Percentiles rank a stretch among this genome's conserved stretches.
Conservation (phyloP, 2,888 invertebrate genomes). For the Eutolmus rufibarbis region DNA sequence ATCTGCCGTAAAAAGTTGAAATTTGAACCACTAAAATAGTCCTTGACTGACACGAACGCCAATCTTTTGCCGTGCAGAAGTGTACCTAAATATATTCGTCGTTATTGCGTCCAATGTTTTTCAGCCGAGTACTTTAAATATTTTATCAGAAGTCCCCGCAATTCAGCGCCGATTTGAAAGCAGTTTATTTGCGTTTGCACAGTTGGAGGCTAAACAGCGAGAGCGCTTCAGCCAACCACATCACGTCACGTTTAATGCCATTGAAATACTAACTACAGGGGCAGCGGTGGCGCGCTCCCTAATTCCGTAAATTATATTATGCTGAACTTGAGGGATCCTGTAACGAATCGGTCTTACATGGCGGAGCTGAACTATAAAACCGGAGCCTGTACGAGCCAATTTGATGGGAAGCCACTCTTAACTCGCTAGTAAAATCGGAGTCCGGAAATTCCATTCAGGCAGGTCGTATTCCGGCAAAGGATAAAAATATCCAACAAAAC, state of each 20-base stretch:
- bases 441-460: constrained; percentile 20
- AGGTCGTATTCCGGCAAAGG: constrained; percentile 16
- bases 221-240: background rate
- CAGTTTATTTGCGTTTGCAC: background rate
- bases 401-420: constrained; percentile 30
- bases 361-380: constrained; percentile 22
- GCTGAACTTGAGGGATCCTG: background rate
- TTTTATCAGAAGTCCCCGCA: background rate
- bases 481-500: constrained; percentile 38
- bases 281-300: background rate
- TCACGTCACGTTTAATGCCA: constrained; percentile 34
- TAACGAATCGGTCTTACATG: constrained; percentile 26
- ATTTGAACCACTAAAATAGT: background rate
- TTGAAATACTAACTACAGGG: constrained; percentile 25
- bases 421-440: constrained; percentile 19
- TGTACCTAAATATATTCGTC: background rate
- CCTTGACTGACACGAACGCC: background rate
- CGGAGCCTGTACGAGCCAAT: constrained; percentile 14
- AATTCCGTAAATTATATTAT: constrained; percentile 19
- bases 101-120: background rate
- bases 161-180: background rate
- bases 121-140: background rate
- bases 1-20: background rate
- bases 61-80: background rate
- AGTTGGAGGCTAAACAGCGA: background rate